phyloP scores from a whole-genome alignment of 2,113 vertebrate genomes.

The Charina bottae region DNA sequence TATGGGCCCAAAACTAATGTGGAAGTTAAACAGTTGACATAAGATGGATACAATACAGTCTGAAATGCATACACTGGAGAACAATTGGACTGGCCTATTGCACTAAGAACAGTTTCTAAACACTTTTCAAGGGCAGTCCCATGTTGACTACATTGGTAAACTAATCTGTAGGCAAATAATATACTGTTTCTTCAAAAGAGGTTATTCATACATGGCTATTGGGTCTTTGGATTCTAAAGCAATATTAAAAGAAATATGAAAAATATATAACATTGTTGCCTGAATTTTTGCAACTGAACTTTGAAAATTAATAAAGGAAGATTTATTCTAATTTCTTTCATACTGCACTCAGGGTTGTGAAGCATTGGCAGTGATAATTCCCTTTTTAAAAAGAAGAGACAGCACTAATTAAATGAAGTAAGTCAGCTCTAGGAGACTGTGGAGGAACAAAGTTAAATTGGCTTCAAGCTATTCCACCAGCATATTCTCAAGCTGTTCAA shows the following conservation, averaged over 20 bases:
- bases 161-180: not conserved
- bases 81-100: too few species aligned
- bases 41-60: too few species aligned
- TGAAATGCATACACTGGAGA: too few species aligned
- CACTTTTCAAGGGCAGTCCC: not conserved
- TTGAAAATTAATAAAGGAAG: not conserved
- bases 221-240: not conserved
- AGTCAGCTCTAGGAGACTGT: not conserved
- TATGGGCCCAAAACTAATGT: not conserved
- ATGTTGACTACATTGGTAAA: not conserved
- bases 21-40: not conserved
- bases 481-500: slow-evolving; percentile 42
- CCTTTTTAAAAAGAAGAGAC: not conserved
- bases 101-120: not conserved
- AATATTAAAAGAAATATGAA: not conserved
- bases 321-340: not conserved
- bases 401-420: not conserved
- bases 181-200: not conserved
- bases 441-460: slow-evolving; percentile 1
- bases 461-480: slow-evolving; percentile 41
- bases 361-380: not conserved
- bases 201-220: not conserved
- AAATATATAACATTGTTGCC: not conserved
- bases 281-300: not conserved
- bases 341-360: not conserved